Conservation (phyloP, 2,888 invertebrate species). For the Acrobasis consociella region DNA sequence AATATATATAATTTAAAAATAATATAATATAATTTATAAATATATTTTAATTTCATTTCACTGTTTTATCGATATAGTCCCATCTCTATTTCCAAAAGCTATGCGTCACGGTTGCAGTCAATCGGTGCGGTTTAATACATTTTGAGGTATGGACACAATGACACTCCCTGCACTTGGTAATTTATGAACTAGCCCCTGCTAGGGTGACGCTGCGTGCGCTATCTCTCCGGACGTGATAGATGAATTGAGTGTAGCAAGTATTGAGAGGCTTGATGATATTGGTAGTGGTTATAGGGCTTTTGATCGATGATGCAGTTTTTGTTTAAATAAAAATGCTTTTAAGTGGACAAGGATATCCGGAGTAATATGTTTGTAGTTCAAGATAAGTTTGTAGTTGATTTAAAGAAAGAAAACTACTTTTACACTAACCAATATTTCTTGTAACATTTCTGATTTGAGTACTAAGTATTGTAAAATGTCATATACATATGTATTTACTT, state of each 20-base stretch:
- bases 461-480: too few relatives aligned
- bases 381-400: too few relatives aligned
- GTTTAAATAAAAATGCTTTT: background rate
- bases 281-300: background rate
- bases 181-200: slow-evolving; percentile 60
- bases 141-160: slow-evolving; percentile 61
- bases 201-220: slow-evolving; percentile 59
- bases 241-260: slow-evolving; percentile 29
- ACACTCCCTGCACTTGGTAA: slow-evolving; percentile 67
- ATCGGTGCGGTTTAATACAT: slow-evolving; percentile 74
- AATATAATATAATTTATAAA: too few relatives aligned
- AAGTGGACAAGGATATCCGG: background rate
- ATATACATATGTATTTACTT: too few relatives aligned
- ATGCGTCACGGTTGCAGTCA: slow-evolving; percentile 70
- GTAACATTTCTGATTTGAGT: too few relatives aligned
- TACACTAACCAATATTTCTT: too few relatives aligned
- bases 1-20: too few relatives aligned
- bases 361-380: too few relatives aligned
- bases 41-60: too few relatives aligned
- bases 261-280: slow-evolving; percentile 6
- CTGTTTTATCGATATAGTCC: slow-evolving; percentile 22
- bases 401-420: too few relatives aligned
- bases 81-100: slow-evolving; percentile 43
- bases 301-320: background rate
- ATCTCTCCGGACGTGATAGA: slow-evolving; percentile 39